Evolutionary conservation across 2,113 vertebrate genomes (phyloP).

Genomic region (Megatriorchis doriae): DNA sequence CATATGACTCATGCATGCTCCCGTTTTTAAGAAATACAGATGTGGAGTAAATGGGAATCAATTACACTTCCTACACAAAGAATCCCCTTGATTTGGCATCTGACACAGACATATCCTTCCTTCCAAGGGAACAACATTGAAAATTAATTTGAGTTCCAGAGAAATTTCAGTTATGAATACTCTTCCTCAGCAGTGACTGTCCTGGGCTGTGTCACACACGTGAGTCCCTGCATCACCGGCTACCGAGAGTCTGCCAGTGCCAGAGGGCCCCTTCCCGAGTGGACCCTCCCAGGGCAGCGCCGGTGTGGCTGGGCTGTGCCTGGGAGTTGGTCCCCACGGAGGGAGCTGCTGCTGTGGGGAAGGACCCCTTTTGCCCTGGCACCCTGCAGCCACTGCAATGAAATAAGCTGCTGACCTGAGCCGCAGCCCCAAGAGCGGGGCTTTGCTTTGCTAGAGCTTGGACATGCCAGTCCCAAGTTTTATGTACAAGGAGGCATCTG

Average conservation of each 20-base stretch:
- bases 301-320: fast-evolving
- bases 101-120: neutral
- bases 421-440: neutral
- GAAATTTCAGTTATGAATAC: neutral
- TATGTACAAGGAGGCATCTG: neutral
- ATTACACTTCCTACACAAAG: neutral
- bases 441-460: neutral
- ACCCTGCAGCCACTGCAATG: neutral
- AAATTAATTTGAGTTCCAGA: neutral
- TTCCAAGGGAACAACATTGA: neutral
- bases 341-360: fast-evolving
- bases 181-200: neutral
- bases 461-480: neutral
- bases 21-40: neutral
- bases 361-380: fast-evolving
- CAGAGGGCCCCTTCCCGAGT: neutral
- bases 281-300: neutral
- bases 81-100: neutral
- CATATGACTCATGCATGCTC: neutral
- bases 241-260: neutral
- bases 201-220: fast-evolving
- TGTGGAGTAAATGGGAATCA: neutral
- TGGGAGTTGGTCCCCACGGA: fast-evolving
- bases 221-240: neutral
- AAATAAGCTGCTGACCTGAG: neutral